These are phyloP conservation scores for Latrodectus elegans DNA, from an alignment of 2,888 invertebrate genomes.

Conservation along the genomic window DNA sequence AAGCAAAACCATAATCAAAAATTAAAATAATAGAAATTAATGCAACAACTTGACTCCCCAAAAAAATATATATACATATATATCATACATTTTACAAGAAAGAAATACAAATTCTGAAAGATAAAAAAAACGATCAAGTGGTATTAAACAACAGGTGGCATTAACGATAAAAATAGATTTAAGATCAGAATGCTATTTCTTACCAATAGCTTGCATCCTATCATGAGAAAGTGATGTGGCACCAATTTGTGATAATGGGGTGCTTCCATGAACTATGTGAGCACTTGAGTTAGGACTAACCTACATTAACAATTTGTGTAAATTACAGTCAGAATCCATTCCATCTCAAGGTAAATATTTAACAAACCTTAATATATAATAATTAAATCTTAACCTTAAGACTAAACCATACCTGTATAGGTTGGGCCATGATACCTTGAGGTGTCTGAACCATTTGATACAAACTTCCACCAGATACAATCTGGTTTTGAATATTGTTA, in stretches of 20 bases:
- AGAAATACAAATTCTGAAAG: not conserved
- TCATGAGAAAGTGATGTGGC: constrained; percentile 69
- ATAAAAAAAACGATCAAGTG: not conserved
- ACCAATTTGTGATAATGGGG: constrained; percentile 90
- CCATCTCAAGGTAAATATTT: too few species aligned
- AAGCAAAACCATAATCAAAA: too few species aligned
- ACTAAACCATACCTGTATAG: constrained; percentile 74
- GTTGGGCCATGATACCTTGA: constrained; percentile 77
- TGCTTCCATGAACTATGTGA: constrained; percentile 85
- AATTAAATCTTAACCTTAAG: too few species aligned
- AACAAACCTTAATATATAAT: too few species aligned
- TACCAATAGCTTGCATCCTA: constrained; percentile 62
- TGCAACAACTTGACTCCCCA: too few species aligned
- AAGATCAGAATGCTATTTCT: not conserved
- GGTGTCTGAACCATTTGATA: constrained; percentile 77
- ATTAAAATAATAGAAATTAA: too few species aligned
- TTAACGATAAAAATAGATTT: not conserved
- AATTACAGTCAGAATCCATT: too few species aligned
- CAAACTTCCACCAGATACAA: constrained; percentile 76
- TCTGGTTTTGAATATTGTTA: constrained; percentile 74
- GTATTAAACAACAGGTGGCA: not conserved
- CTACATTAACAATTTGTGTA: not conserved
- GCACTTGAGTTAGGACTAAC: constrained; percentile 68
- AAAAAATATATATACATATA: constrained; percentile 4
- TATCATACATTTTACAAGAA: not conserved